Percentiles rank a stretch among this genome's conserved stretches.
Conservation (phyloP, 30 jellyfish, hydroid and myxozoan genomes). For the Nemopilema nomurai region DNA sequence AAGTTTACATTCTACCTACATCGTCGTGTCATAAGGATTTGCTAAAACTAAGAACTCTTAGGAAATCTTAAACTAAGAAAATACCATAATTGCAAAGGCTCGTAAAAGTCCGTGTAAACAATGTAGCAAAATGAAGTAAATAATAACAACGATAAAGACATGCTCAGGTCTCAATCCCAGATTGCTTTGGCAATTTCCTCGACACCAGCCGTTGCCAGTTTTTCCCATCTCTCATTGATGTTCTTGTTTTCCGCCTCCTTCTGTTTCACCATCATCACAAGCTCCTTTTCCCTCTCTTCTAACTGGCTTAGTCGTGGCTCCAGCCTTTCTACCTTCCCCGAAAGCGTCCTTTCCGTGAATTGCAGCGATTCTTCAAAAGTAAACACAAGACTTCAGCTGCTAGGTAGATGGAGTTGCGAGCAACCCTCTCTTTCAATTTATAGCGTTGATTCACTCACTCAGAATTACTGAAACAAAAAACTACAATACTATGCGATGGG, state of each 20-base stretch:
- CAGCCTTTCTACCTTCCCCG: conserved; percentile 15
- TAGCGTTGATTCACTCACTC: no score
- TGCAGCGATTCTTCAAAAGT: conserved; percentile 29
- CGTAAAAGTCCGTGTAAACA: no score
- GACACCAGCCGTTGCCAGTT: conserved; percentile 17
- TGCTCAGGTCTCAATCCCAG: background rate
- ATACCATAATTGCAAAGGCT: no score
- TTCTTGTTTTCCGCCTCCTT: conserved; percentile 14
- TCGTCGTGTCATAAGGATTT: no score
- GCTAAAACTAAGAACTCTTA: no score
- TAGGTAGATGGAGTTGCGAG: no score
- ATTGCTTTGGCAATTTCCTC: conserved; percentile 21
- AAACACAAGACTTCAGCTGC: no score
- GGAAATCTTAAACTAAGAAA: no score
- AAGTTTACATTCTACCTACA: no score
- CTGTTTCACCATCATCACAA: conserved; percentile 8
- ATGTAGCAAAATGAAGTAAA: background rate
- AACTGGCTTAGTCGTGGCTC: conserved; percentile 38
- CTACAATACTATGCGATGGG: no score
- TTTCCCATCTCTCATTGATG: conserved; percentile 30
- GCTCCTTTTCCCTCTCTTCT: conserved; percentile 25
- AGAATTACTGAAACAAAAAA: no score
- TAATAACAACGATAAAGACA: background rate
- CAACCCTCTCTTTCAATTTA: no score
- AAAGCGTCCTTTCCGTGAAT: conserved; percentile 34